phyloP scores from a whole-genome alignment of 2,797 vertebrate species.

The Danio kyathit region DNA sequence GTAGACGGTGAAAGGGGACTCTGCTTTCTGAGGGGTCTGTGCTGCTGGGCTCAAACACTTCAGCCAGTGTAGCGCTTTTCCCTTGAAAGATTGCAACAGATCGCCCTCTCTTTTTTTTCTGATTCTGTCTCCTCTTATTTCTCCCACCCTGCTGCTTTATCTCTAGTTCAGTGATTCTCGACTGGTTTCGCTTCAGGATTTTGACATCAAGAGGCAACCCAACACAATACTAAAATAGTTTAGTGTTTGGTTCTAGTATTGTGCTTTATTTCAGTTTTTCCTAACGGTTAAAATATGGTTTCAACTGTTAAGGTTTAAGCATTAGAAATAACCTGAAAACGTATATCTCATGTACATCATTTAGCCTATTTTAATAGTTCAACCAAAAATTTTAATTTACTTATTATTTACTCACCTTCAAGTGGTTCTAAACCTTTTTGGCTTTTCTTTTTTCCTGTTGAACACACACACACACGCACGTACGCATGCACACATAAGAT shows the following conservation, averaged over 20 bases:
- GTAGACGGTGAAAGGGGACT: constrained; percentile 36
- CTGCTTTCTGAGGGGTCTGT: constrained; percentile 16
- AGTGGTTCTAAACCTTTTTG: too few species aligned
- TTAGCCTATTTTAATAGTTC: too few species aligned
- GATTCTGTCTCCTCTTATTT: constrained; percentile 22
- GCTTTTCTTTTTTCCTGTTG: too few species aligned
- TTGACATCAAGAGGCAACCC: constrained; percentile 8
- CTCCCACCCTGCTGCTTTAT: constrained; percentile 30
- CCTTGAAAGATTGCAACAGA: constrained; percentile 21
- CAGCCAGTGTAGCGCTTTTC: constrained; percentile 6
- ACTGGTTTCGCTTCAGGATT: constrained; percentile 32
- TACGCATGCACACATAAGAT: too few species aligned
- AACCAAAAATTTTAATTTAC: too few species aligned
- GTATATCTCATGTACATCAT: not conserved
- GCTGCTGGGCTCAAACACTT: constrained; percentile 26
- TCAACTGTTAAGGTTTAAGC: not conserved
- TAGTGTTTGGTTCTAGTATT: not conserved
- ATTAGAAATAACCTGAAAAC: not conserved
- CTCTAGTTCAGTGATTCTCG: not conserved
- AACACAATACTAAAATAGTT: not conserved
- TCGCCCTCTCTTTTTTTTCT: constrained; percentile 15
- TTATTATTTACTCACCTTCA: too few species aligned
- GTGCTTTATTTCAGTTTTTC: not conserved
- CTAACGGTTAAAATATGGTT: not conserved
- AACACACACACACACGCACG: too few species aligned